phyloP scores from a whole-genome alignment of 1,140 invertebrate species.

The Sinella curviseta region DNA sequence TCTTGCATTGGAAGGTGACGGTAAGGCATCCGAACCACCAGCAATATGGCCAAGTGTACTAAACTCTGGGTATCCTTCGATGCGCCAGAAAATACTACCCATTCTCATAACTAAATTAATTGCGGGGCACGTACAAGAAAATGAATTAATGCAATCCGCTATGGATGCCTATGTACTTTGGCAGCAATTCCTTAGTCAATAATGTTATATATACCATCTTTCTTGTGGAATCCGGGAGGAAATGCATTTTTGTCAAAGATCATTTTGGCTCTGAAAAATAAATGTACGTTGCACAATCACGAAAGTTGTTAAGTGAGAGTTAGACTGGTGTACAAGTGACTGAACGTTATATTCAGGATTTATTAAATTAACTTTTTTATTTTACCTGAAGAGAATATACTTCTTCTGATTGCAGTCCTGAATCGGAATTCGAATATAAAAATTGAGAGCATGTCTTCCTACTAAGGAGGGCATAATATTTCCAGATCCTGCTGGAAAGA shows the following conservation, averaged over 20 bases:
- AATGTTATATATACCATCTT: no score
- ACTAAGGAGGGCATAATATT: background rate
- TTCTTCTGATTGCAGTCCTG: slow-evolving; percentile 3
- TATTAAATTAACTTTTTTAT: background rate
- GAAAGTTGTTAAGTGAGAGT: background rate
- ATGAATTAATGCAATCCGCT: background rate
- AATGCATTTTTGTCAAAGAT: no score
- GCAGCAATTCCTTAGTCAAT: no score
- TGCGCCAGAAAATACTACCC: background rate
- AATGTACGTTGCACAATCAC: no score
- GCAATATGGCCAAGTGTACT: no score
- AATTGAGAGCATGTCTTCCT: background rate
- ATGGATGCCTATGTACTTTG: no score
- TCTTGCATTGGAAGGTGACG: background rate
- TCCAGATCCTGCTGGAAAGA: background rate
- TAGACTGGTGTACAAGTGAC: background rate
- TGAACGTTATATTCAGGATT: background rate
- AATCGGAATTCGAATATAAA: background rate
- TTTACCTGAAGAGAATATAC: background rate
- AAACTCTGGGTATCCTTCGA: background rate
- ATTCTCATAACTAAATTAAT: background rate
- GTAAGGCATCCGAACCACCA: background rate
- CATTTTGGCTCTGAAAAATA: no score
- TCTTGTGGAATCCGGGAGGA: no score
- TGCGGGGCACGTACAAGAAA: background rate